phyloP scores from a whole-genome alignment of 2,797 vertebrate species.

The Heliangelus exortis region DNA sequence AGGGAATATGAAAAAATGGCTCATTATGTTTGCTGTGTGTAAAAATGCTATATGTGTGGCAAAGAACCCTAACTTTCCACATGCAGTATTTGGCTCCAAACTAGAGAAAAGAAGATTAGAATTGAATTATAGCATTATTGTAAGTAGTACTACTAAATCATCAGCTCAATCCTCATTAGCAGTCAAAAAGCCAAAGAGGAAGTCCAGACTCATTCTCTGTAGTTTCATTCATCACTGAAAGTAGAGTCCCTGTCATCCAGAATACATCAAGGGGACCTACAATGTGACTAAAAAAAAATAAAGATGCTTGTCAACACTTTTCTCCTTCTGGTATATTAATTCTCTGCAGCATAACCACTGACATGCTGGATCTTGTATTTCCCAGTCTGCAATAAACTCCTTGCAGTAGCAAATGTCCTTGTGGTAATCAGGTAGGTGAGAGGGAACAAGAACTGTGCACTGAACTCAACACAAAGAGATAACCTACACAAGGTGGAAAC shows the following conservation, averaged over 20 bases:
- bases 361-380: background rate
- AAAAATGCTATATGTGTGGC: background rate
- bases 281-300: background rate
- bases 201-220: background rate
- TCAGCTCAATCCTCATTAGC: background rate
- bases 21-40: background rate
- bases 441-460: background rate
- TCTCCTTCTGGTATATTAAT: background rate
- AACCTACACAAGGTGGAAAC: background rate
- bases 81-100: background rate
- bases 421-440: background rate
- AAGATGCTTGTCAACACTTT: background rate
- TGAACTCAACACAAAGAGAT: background rate
- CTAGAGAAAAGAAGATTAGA: background rate
- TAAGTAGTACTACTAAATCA: background rate
- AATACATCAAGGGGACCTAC: background rate
- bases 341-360: background rate
- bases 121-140: background rate
- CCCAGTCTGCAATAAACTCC: background rate
- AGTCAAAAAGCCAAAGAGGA: slow-evolving; percentile 21
- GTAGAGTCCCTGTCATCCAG: background rate
- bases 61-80: background rate
- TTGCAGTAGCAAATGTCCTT: background rate
- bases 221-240: slow-evolving; percentile 18
- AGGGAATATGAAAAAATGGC: background rate